A percentile compares a stretch with the other conserved stretches of the same genome.
phyloP scores from a whole-genome alignment of 1,140 invertebrate genomes.

The Brachionus calyciflorus region DNA sequence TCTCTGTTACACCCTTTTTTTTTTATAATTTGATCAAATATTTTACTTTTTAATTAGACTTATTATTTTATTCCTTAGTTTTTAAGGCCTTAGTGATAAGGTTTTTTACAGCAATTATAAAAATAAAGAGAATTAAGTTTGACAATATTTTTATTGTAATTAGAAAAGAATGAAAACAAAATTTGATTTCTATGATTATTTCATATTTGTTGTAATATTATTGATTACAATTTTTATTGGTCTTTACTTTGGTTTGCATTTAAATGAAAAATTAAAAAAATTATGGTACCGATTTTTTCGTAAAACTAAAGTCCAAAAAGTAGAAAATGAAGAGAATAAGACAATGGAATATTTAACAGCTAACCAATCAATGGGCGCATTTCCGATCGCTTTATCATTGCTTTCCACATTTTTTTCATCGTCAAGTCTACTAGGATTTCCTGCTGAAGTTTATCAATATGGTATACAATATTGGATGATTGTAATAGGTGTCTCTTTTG shows the following conservation, averaged over 20 bases:
- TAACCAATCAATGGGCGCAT: constrained; percentile 56
- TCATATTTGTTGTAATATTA: constrained; percentile 35
- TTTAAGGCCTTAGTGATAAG: too few relatives aligned
- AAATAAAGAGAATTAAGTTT: neutral
- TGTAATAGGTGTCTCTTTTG: neutral
- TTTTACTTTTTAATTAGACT: too few relatives aligned
- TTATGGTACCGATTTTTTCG: neutral
- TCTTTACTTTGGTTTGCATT: constrained; percentile 35
- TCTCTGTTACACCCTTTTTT: too few relatives aligned
- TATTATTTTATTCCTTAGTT: too few relatives aligned
- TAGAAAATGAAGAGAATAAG: neutral
- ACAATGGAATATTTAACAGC: constrained; percentile 47
- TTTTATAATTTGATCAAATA: too few relatives aligned
- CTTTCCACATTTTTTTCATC: constrained; percentile 94
- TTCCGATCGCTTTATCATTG: constrained; percentile 78
- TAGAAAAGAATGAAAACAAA: constrained; percentile 42
- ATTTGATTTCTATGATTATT: constrained; percentile 46
- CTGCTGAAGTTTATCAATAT: constrained; percentile 60
- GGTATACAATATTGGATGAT: constrained; percentile 72
- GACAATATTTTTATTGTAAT: neutral
- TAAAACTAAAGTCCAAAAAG: neutral
- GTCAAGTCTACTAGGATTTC: constrained; percentile 77
- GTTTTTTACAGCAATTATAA: too few relatives aligned
- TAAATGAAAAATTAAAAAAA: constrained; percentile 16
- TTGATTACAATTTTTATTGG: constrained; percentile 38